Base-by-base conservation (phyloP, 2,888 invertebrate genomes). In the Spatulosminthurus flaviceps region DNA sequence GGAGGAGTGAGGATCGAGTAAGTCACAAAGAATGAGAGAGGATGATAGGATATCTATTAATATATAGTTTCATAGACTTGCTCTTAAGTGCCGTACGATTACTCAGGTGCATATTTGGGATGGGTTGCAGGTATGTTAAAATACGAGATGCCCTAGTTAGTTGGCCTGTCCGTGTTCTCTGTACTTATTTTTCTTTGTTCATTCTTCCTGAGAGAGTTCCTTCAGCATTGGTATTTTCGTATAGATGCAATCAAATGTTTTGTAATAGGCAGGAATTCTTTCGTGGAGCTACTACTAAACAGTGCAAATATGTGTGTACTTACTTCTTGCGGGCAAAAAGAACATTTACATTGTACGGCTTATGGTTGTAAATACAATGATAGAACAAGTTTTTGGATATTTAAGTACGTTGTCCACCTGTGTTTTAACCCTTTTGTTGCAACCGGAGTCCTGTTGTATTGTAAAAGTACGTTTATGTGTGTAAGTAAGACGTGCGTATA, bases 91-190 rank as follows among this genome's bases (percentile, higher is more conserved):
- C 51, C 16, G 16, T 51, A 19, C 16, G 51, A 51, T 51, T 19
- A 51, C 51, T 51, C 51, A 51, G n/a, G 51, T 51, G 51, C 51
- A 51, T 51, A 71, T 22, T n/a, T 72, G 72, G 72, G 72, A 72
- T 72, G 72, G 72, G 72, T 72, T 72, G 72, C 41, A 42, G 72
- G 72, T 11, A 67, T 28, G 29, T 29, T 72, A 22, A 72, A 43
- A 43, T 72, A 72, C 41, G 42, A 43, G 24, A 13, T 72, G 72
- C 72, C 72, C 42, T 72, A 72, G 72, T 43, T 72, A 43, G 22
- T 21, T 70, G 2, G 7, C 51, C 5, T 51, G 51, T 51, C 16
- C 51, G 51, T 51, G 51, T 51, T 51, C 19, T 51, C 51, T 51
- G 26, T 29, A 28, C 67, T 67, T 67, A 28, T 29, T 67, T 67